A percentile compares a stretch with the other conserved stretches of the same genome.
phyloP scores from a whole-genome alignment of 2,888 invertebrate species.

The Hemistola chrysoprasaria region DNA sequence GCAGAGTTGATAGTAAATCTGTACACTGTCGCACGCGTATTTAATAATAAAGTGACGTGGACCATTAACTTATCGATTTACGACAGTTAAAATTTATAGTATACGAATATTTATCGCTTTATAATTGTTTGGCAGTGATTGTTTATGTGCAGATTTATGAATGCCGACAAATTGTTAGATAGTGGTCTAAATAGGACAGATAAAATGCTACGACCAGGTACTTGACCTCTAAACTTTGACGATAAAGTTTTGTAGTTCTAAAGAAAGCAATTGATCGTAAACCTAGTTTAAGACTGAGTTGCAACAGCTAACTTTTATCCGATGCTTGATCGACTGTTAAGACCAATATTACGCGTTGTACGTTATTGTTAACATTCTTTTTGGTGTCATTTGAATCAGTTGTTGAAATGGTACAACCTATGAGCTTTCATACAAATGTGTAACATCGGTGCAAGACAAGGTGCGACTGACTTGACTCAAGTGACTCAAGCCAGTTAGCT shows the following conservation, averaged over 20 bases:
- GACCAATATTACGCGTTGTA: no score
- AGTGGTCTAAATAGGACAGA: conserved; percentile 24
- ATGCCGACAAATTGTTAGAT: conserved; percentile 19
- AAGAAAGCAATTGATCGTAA: conserved; percentile 7
- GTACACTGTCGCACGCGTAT: conserved; percentile 35
- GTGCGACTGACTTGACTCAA: no score
- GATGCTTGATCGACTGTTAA: no score
- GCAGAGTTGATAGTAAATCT: conserved; percentile 2
- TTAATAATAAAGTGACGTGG: conserved; percentile 41
- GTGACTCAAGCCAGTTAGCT: no score
- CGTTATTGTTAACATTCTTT: no score
- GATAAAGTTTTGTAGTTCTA: background rate
- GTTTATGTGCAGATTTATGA: conserved; percentile 34
- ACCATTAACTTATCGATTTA: conserved; percentile 53
- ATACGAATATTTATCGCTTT: conserved; percentile 53
- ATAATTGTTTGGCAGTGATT: conserved; percentile 54
- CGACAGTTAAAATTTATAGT: conserved; percentile 48
- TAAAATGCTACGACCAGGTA: conserved; percentile 21
- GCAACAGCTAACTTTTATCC: no score
- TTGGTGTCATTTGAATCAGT: no score
- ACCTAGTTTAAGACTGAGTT: conserved; percentile 8
- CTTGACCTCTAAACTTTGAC: conserved; percentile 23
- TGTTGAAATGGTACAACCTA: no score
- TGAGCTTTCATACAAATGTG: no score
- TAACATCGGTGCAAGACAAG: no score